Percentiles rank a stretch among this genome's conserved stretches.
These are phyloP conservation scores for Dasypolia templi DNA, from an alignment of 2,888 invertebrate genomes.

Conservation along the genomic window DNA sequence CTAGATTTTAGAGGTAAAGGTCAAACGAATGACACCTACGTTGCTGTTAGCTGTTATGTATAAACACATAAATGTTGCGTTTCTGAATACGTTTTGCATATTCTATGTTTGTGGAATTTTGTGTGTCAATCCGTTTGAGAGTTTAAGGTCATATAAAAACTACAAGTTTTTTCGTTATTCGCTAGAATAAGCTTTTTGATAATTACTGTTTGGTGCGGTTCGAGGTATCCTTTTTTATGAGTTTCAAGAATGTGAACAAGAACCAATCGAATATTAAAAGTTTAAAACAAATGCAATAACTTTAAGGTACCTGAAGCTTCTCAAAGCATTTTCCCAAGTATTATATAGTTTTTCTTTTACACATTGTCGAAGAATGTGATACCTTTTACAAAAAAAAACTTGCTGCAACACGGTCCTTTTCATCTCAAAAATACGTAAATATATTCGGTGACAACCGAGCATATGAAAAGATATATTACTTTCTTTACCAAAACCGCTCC, in stretches of 20 bases:
- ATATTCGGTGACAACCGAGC: neutral
- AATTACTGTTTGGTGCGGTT: neutral
- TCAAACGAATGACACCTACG: slow-evolving; percentile 52
- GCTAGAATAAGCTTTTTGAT: slow-evolving; percentile 1
- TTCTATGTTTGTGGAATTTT: slow-evolving; percentile 43
- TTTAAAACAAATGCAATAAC: neutral
- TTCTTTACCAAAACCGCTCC: neutral
- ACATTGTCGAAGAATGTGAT: neutral
- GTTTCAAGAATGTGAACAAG: neutral
- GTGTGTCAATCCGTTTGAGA: slow-evolving; percentile 21
- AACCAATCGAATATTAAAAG: neutral
- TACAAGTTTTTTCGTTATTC: neutral
- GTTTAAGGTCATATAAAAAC: slow-evolving; percentile 32
- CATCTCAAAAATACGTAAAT: slow-evolving; percentile 9
- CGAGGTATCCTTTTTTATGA: neutral
- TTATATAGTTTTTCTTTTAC: neutral
- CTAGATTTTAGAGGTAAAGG: slow-evolving; percentile 65
- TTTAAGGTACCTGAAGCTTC: neutral
- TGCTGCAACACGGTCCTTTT: neutral
- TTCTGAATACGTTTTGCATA: slow-evolving; percentile 45
- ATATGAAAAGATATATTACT: neutral
- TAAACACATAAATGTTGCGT: slow-evolving; percentile 53
- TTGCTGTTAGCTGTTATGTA: slow-evolving; percentile 17
- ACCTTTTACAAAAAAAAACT: neutral
- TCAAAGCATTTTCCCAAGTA: neutral